Evolutionary conservation across 2,888 invertebrate genomes (phyloP).

Genomic region (Fragum fragum): DNA sequence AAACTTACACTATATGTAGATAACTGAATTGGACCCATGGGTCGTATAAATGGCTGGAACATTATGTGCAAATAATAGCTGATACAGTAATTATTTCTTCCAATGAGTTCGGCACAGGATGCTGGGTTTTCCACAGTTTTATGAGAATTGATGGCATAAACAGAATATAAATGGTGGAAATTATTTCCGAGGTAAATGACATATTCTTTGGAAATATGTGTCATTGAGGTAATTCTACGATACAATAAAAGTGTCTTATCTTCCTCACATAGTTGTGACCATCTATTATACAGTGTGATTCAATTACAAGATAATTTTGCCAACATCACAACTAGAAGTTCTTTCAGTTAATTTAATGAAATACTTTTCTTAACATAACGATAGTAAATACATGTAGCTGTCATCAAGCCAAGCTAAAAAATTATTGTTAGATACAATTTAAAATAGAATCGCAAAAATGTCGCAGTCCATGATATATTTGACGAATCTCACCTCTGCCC

Average conservation of each 20-base stretch:
- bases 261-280: not conserved
- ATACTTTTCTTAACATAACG: too few relatives aligned
- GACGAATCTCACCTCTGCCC: constrained; percentile 12
- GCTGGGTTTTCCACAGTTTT: constrained; percentile 3
- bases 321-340: too few relatives aligned
- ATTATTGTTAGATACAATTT: too few relatives aligned
- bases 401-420: too few relatives aligned
- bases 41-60: constrained; percentile 10
- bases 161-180: constrained; percentile 3
- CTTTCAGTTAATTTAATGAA: too few relatives aligned
- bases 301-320: not conserved
- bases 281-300: not conserved
- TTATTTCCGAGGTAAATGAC: not conserved
- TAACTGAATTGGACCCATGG: constrained; percentile 4
- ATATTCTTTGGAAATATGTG: not conserved
- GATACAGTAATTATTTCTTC: constrained; percentile 8
- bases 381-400: too few relatives aligned
- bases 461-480: not conserved
- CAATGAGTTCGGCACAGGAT: constrained; percentile 1
- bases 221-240: not conserved
- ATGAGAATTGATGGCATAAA: constrained; percentile 3
- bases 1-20: constrained; percentile 10
- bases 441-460: constrained; percentile 1
- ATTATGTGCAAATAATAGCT: constrained; percentile 17
- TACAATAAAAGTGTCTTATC: not conserved